Percentiles rank a stretch among this genome's conserved stretches.
Conservation (phyloP, 2,797 vertebrate species). For the Tiaroga cobitis region DNA sequence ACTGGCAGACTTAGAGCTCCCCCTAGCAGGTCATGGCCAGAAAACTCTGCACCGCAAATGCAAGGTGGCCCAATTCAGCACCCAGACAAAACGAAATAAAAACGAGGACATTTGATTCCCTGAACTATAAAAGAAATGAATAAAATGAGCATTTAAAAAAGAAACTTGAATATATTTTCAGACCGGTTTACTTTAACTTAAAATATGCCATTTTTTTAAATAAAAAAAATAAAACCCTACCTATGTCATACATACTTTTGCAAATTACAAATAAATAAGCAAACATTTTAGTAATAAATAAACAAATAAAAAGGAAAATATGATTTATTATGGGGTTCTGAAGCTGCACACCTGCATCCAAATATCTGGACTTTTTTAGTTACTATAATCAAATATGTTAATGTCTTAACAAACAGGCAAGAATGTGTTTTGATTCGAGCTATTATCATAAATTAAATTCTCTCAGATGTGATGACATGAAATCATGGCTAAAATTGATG, state of each 20-base stretch:
- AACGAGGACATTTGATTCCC: slow-evolving; percentile 14
- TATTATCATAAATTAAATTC: neutral
- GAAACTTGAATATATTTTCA: slow-evolving; percentile 11
- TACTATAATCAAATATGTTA: neutral
- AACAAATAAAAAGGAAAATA: neutral
- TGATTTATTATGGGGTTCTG: neutral
- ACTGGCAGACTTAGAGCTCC: slow-evolving; percentile 88
- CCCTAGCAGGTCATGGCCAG: slow-evolving; percentile 83
- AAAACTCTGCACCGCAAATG: slow-evolving; percentile 42
- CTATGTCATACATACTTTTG: neutral
- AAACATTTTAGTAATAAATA: neutral
- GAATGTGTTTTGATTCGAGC: neutral
- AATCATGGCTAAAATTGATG: neutral
- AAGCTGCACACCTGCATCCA: neutral
- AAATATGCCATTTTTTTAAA: neutral
- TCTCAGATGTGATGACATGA: neutral
- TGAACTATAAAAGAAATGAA: slow-evolving; percentile 5
- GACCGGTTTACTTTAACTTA: neutral
- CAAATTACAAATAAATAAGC: neutral
- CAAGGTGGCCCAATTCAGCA: slow-evolving; percentile 22
- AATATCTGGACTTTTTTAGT: neutral
- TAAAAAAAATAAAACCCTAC: neutral
- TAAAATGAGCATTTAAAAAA: slow-evolving; percentile 22
- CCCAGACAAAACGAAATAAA: slow-evolving; percentile 13
- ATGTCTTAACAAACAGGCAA: neutral